Evolutionary conservation across 1,140 invertebrate species (phyloP).

Genomic region (Sweltsa coloradensis): DNA sequence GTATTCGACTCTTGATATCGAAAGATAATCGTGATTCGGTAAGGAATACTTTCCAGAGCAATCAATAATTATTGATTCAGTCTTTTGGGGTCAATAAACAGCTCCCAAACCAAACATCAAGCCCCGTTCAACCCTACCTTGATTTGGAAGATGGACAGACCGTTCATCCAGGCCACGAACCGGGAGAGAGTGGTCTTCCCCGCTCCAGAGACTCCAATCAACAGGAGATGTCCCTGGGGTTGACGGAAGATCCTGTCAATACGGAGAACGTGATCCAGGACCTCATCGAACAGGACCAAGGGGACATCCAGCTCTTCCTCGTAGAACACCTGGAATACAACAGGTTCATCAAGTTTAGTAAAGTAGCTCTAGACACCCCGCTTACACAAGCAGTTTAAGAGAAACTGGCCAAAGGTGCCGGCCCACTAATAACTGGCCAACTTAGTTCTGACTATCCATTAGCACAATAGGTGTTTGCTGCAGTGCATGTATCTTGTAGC

Average conservation of each 20-base stretch:
- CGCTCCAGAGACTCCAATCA: conserved; percentile 95
- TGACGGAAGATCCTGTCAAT: conserved; percentile 99
- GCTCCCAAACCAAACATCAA: neutral
- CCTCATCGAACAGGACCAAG: conserved; percentile 96
- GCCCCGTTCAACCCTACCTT: conserved; percentile 40
- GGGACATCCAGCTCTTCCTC: conserved; percentile 99
- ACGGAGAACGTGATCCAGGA: conserved; percentile 93
- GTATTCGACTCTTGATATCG: neutral
- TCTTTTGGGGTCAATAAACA: neutral
- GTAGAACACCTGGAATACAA: conserved; percentile 73
- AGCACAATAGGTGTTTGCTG: too few relatives aligned
- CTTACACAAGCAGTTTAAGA: neutral
- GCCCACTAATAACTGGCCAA: too few relatives aligned
- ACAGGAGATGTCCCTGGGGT: conserved; percentile 90
- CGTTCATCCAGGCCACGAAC: conserved; percentile 99
- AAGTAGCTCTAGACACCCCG: neutral
- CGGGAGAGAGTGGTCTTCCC: conserved; percentile 97
- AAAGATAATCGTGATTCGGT: neutral
- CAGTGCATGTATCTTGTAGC: too few relatives aligned
- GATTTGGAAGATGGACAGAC: conserved; percentile 95
- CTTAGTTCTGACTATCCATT: too few relatives aligned
- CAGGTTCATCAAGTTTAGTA: neutral
- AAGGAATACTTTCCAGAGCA: neutral
- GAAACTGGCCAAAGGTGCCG: neutral
- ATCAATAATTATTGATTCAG: neutral